A percentile compares a stretch with the other conserved stretches of the same genome.
These are phyloP conservation scores for Cryptocephalus moraei DNA, from an alignment of 2,888 invertebrate genomes.

Conservation along the genomic window DNA sequence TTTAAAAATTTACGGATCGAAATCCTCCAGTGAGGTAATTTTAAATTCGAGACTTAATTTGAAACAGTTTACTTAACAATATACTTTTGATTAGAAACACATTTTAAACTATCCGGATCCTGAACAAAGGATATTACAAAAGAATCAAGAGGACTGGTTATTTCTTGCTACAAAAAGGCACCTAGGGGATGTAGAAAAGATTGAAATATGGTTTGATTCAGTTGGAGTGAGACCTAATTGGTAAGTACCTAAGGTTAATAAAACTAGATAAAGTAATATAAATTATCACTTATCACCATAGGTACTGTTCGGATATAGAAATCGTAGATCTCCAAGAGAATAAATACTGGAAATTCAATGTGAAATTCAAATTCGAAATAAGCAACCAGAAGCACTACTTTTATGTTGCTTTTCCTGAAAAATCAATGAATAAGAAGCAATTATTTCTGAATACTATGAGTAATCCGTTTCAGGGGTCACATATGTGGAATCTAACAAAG, in stretches of 20 bases:
- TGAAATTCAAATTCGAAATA: constrained; percentile 18
- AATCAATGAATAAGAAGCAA: background rate
- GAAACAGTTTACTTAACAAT: background rate
- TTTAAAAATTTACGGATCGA: constrained; percentile 17
- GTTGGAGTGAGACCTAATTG: constrained; percentile 22
- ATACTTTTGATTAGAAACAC: constrained; percentile 18
- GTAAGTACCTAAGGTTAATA: constrained; percentile 10
- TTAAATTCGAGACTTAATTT: background rate
- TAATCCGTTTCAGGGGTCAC: constrained; percentile 1
- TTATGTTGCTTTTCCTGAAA: constrained; percentile 1
- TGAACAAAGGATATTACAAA: constrained; percentile 19
- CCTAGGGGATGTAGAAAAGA: constrained; percentile 20
- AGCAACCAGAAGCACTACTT: constrained; percentile 4
- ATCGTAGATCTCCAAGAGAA: constrained; percentile 21
- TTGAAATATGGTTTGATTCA: constrained; percentile 24
- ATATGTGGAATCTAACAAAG: constrained; percentile 3
- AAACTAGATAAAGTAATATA: background rate
- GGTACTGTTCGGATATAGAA: constrained; percentile 21
- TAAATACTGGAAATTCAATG: constrained; percentile 18
- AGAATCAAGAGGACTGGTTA: constrained; percentile 22
- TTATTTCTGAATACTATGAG: background rate
- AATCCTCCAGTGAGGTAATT: constrained; percentile 16
- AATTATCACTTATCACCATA: constrained; percentile 4
- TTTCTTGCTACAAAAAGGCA: constrained; percentile 19
- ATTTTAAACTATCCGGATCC: constrained; percentile 28